Evolutionary conservation across 2,888 invertebrate species (phyloP), one percentile per base, ranked within the genome.

Genomic region (Melipona beecheii): DNA sequence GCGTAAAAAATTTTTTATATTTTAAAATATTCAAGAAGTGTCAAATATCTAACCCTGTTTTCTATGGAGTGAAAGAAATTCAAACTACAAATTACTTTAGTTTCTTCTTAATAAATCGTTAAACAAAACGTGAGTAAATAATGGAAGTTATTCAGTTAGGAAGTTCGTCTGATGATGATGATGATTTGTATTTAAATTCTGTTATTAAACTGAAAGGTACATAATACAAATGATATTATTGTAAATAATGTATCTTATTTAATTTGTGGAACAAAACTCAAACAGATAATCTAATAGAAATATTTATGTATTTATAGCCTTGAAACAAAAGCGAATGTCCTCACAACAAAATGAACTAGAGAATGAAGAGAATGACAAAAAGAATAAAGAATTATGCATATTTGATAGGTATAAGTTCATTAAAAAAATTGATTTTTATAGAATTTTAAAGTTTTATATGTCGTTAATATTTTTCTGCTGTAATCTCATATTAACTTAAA

Each of bases 121-220:
- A 62, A 43, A 19, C 11, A 62, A 31, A 17, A 62, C 9, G 13
- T 19, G 31, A 11, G 3, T 56, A 56, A 62, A n/a, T 2, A 27
- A 86, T 86, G 86, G 72, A 73, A 43, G 21, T 50, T 11, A 21
- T 75, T 13, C 15, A 58, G 15, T 50, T 79, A 43, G 54, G 13
- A 15, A 84, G 75, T 79, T 88, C 88, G 15, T 88, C 87, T 0
- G 88, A 88, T 0, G 83, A 83, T 15, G 88, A 87, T 3, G 70
- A 85, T 54, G 81, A 86, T 64, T 19, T 78, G 9, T 89, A 89
- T 64, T 66, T 80, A 24, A 87, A 89, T 79, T 81, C 83, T 71
- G 88, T 86, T n/a, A 85, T 85, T 31, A 76, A 75, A 36, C 62
- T 89, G 6, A 89, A 85, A 84, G 87, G 88, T 89, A 83, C 36